Base-by-base conservation (phyloP, 2,797 vertebrate genomes). In the Silurus lanzhouensis region DNA sequence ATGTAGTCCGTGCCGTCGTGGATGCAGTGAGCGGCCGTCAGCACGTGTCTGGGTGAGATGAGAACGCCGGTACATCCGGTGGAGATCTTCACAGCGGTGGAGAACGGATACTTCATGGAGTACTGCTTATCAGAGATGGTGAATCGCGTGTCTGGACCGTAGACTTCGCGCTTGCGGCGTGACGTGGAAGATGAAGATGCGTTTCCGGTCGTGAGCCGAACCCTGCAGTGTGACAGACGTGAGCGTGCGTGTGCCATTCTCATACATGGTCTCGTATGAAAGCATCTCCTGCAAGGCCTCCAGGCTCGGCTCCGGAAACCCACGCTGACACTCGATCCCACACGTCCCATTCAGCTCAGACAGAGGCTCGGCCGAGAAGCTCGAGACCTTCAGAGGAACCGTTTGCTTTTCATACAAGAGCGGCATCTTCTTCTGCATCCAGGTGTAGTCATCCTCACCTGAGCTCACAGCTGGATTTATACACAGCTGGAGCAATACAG, bases 11-110 rank as follows among this genome's bases (percentile, higher is more conserved):
- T 95, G 7, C 98, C 98, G 0, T 99, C 92, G 4, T 99, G 98
- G 83, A 99, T 92, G 60, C 98, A 99, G 93, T 99, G 98, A 58
- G 98, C 98, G 0, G 98, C 98, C 0, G 98, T 99, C 17, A 99
- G 93, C 38, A 99, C 98, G 0, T 99, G 98, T 80, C 88, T 97
- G 0, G 96, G 96, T 20, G 98, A 99, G 71, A 99, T 84, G 0
- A 99, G 95, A 57, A 97, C 93, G 0, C 98, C 98, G 0, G 97
- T 99, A 87, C 98, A 99, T 84, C 98, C 98, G 0, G 97, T 99
- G 91, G 98, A 99, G 85, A 99, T 93, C 93, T 98, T 99, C 86
- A 99, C 98, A 0, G 98, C 94, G 0, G 98, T 97, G 82, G 93
- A 97, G 93, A 99, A 99, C 0, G 98, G 98, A 83, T 96, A 99